Conservation (phyloP, 1,140 invertebrate genomes). For the Protaetia brevitarsis region DNA sequence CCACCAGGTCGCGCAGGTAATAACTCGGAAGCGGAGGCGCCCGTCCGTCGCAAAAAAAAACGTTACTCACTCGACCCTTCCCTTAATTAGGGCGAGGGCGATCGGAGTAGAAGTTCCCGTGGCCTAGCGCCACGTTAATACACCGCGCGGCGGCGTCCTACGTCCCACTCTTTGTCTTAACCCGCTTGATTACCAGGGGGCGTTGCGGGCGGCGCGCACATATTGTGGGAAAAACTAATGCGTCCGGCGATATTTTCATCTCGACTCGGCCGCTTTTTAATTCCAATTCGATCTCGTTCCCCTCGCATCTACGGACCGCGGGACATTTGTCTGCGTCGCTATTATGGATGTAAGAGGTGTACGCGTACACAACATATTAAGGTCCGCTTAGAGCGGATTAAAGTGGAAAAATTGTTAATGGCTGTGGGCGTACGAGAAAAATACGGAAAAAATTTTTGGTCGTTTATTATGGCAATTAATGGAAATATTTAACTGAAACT, state of each 20-base stretch:
- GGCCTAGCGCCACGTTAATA: neutral
- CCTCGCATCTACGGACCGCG: neutral
- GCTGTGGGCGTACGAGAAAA: neutral
- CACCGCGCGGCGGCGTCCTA: neutral
- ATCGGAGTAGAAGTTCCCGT: neutral
- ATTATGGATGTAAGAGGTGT: neutral
- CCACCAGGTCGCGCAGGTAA: neutral
- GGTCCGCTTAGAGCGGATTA: neutral
- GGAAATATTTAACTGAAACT: too few relatives aligned
- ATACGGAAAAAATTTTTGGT: too few relatives aligned
- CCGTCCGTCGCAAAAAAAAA: constrained; percentile 14
- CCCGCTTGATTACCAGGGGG: constrained; percentile 2
- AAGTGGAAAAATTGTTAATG: constrained; percentile 5
- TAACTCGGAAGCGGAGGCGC: constrained; percentile 10
- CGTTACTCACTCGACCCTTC: neutral
- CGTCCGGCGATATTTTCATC: neutral
- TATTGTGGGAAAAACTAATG: constrained; percentile 2
- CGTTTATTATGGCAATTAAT: too few relatives aligned
- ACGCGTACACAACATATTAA: neutral
- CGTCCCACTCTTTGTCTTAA: neutral
- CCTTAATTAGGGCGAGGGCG: constrained; percentile 4
- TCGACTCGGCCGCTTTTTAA: neutral
- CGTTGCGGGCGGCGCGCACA: neutral
- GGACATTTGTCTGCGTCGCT: neutral
- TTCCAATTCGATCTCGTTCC: constrained; percentile 5